Evolutionary conservation across 2,797 vertebrate species (phyloP), one percentile per base, ranked within the genome.

Genomic region (Bovichtus diacanthus): DNA sequence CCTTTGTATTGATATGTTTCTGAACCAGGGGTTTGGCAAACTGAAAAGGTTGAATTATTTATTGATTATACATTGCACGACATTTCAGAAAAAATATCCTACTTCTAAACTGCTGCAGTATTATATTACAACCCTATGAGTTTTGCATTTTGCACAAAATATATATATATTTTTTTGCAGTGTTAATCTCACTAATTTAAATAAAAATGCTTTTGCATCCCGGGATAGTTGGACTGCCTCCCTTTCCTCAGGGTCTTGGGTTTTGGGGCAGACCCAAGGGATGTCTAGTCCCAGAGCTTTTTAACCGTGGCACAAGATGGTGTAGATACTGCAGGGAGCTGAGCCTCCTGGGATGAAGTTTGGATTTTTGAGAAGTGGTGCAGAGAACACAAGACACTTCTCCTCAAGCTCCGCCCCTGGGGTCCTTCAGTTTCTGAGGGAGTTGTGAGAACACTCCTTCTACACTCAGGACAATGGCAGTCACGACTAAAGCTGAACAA

Each of bases 281-380:
- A 74, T 47, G n/a, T n/a, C n/a, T n/a, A n/a, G n/a, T n/a, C n/a
- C 53, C 73, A 31, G 4, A 46, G 68, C 74, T 53, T 75, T 62
- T 59, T 34, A 61, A 58, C 71, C 2, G 41, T 55, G 67, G 72
- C 66, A 65, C 47, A 83, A 31, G 53, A 25, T 56, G 51, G 2
- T 63, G 29, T 9, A 50, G 56, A 71, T 69, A 49, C 59, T 54
- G 12, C 23, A 51, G 36, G 23, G n/a, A 59, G 51, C 21, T 74
- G 9, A 54, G 5, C 60, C 75, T 68, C 62, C 31, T 75, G 61
- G 58, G 68, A 66, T 3, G 21, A 39, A 43, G 36, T 82, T n/a
- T 80, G 6, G 10, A 49, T 50, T 50, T 62, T 65, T 56, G 18
- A n/a, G 15, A 55, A 39, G 21, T 51, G 12, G 18, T 34, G 43